Percentiles rank a stretch among this genome's conserved stretches.
phyloP scores from a whole-genome alignment of 1,140 invertebrate species.

The Laupala kohalensis region DNA sequence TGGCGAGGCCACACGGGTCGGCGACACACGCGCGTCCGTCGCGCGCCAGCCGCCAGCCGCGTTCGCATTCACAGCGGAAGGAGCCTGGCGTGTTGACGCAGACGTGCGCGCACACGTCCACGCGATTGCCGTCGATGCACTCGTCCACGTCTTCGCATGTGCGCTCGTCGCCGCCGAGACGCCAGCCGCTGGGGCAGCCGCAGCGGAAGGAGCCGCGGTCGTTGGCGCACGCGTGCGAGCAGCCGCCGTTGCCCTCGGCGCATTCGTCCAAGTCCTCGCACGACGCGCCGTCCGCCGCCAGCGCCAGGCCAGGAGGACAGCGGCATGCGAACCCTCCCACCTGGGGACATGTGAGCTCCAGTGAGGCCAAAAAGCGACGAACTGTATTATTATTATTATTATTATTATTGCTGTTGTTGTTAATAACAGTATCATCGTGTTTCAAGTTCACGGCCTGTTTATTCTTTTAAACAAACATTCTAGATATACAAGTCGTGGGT shows the following conservation, averaged over 20 bases:
- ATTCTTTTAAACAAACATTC: no score
- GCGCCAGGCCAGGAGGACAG: slow-evolving; percentile 35
- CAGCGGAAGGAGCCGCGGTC: slow-evolving; percentile 47
- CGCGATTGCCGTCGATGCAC: slow-evolving; percentile 41
- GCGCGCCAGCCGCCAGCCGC: slow-evolving; percentile 28
- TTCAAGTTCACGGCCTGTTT: no score
- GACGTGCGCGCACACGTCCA: slow-evolving; percentile 31
- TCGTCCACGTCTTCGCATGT: slow-evolving; percentile 35
- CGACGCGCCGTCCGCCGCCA: slow-evolving; percentile 27
- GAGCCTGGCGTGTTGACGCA: slow-evolving; percentile 41
- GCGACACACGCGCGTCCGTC: slow-evolving; percentile 31
- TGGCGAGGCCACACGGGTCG: slow-evolving; percentile 35
- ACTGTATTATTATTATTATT: no score
- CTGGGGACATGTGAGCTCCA: slow-evolving; percentile 37
- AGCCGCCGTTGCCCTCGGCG: slow-evolving; percentile 35
- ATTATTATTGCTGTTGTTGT: no score
- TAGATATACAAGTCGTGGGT: no score
- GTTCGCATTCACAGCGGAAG: slow-evolving; percentile 30
- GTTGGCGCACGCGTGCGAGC: slow-evolving; percentile 48
- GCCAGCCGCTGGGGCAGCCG: slow-evolving; percentile 41
- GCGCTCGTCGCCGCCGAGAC: slow-evolving; percentile 32
- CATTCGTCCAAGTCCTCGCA: slow-evolving; percentile 43
- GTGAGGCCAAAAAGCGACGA: no score
- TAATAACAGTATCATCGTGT: no score
- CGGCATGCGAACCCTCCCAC: slow-evolving; percentile 32